Evolutionary conservation across 2,797 vertebrate species (phyloP), one percentile per base, ranked within the genome.

Genomic region (Periophthalmus magnuspinnatus): DNA sequence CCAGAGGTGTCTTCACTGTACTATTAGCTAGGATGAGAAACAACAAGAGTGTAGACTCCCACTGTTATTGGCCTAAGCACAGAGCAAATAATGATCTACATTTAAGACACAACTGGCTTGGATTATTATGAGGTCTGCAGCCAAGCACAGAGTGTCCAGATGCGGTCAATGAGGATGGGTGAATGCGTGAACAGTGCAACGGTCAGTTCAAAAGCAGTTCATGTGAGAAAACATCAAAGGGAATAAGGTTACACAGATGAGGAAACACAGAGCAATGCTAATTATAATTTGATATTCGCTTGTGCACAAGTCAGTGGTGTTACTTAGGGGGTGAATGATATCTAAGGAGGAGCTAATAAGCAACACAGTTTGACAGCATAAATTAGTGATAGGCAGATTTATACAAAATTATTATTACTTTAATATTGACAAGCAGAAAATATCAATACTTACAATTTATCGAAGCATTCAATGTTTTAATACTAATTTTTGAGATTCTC

Each of bases 21-120:
- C 83, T 84, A 89, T 90, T 88, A 91, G 82, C 75, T 55, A 5
- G 75, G 82, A 88, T 88, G 89, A 90, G 87, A 90, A 91, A 91
- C 86, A 88, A 89, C 81, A 76, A 59, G 74, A 41, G 64, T 61
- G 71, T 74, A 56, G 83, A 83, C 87, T 88, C 85, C 85, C 85
- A 81, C 84, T 59, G 70, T 81, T 50, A 50, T 70, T 69, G 62
- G 78, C 77, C 33, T 41, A 85, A 86, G 81, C 82, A 81, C 75
- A 85, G 79, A 84, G 81, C 81, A 84, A 89, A 84, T 91, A 88
- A 89, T 88, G 85, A 92, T 87, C 83, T 83, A 75, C 81, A 87
- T 83, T 76, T 76, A 75, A 89, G 78, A 80, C 81, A 67, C 59
- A 67, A 60, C 81, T 69, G 79, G 79, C 77, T 70, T 68, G 19